A percentile compares a stretch with the other conserved stretches of the same genome.
Conservation (phyloP, 2,797 vertebrate genomes). For the Lutjanus argentimaculatus region DNA sequence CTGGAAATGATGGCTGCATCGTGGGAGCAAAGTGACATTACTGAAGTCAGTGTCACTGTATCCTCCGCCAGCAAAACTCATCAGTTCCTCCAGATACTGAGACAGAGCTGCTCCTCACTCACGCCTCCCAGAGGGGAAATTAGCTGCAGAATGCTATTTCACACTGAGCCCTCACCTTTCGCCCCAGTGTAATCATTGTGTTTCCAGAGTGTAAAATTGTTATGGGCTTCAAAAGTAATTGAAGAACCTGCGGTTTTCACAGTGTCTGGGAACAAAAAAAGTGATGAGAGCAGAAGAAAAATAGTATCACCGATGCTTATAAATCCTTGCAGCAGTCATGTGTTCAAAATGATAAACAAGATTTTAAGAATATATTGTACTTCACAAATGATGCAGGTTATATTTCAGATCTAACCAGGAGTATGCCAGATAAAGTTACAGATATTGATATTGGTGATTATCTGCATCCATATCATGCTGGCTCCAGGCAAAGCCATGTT, state of each 20-base stretch:
- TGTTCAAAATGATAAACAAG: background rate
- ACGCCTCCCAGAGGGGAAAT: constrained; percentile 52
- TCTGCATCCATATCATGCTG: background rate
- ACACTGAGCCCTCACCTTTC: constrained; percentile 52
- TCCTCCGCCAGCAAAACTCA: constrained; percentile 30
- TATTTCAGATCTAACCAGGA: background rate
- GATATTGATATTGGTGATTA: background rate
- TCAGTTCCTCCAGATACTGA: constrained; percentile 6
- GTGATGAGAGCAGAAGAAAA: constrained; percentile 8
- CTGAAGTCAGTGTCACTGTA: constrained; percentile 41
- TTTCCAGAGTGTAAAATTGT: constrained; percentile 58
- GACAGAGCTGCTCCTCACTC: constrained; percentile 50
- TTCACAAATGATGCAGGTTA: background rate
- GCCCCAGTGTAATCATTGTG: constrained; percentile 40
- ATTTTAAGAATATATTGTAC: background rate
- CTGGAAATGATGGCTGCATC: constrained; percentile 30
- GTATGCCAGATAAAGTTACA: background rate
- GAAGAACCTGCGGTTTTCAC: constrained; percentile 30
- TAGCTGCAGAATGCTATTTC: constrained; percentile 57
- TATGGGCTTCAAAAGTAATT: constrained; percentile 46
- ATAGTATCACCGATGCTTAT: background rate
- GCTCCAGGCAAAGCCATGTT: background rate
- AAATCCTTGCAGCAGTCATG: background rate
- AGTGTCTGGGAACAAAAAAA: background rate
- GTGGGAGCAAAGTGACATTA: constrained; percentile 26